Percentiles rank a stretch among this genome's conserved stretches.
Conservation (phyloP, 1,140 invertebrate species). For the Macrotrachela quadricornifera region DNA sequence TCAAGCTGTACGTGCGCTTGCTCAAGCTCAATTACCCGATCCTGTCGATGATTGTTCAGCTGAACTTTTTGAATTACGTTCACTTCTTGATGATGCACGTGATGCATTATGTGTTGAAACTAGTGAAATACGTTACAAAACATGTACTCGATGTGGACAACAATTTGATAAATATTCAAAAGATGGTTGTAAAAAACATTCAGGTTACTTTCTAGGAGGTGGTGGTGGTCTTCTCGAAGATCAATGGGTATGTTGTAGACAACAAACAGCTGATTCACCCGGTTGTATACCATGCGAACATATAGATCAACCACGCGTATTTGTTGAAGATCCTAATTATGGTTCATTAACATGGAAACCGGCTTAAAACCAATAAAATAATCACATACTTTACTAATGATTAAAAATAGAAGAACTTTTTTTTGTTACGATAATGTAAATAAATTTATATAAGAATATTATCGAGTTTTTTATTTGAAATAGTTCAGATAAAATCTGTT, state of each 20-base stretch:
- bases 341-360: neutral
- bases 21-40: neutral
- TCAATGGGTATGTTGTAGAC: slow-evolving; percentile 7
- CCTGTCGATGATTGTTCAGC: neutral
- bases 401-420: no score
- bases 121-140: neutral
- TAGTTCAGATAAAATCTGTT: no score
- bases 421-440: no score
- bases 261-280: neutral
- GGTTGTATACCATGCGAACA: slow-evolving; percentile 1
- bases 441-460: no score
- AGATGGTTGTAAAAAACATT: slow-evolving; percentile 4
- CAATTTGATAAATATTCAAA: neutral
- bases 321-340: neutral
- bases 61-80: neutral
- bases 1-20: neutral
- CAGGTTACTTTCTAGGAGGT: slow-evolving; percentile 4
- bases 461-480: no score
- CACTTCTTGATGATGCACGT: slow-evolving; percentile 1
- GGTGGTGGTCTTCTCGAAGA: neutral
- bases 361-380: no score
- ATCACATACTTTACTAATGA: no score
- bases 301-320: neutral
- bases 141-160: slow-evolving; percentile 3
- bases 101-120: neutral